Evolutionary conservation across 2,888 invertebrate species (phyloP).

Genomic region (Drosophila buzzatii): DNA sequence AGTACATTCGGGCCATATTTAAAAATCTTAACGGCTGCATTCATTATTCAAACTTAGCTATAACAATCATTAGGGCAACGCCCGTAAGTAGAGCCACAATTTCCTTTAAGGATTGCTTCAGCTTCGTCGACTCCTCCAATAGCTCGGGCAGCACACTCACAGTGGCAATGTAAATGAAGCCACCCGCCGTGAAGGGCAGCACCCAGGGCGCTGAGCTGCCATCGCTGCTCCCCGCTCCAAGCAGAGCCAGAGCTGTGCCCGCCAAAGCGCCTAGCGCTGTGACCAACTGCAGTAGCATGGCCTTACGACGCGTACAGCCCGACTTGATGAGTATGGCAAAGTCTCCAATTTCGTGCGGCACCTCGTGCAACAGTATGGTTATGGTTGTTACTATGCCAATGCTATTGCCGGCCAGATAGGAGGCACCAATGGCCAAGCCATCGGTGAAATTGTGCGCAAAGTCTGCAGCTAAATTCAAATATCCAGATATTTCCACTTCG

Average conservation of each 20-base stretch:
- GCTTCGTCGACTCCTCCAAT: conserved; percentile 93
- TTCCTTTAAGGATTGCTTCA: conserved; percentile 96
- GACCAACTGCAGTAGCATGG: conserved; percentile 96
- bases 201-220: conserved; percentile 92
- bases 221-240: conserved; percentile 89
- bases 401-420: conserved; percentile 95
- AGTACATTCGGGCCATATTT: conserved; percentile 16
- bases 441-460: conserved; percentile 99
- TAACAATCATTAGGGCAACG: conserved; percentile 97
- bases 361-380: conserved; percentile 98
- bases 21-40: neutral
- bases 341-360: conserved; percentile 99
- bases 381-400: conserved; percentile 96
- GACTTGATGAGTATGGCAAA: conserved; percentile 99
- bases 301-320: conserved; percentile 96
- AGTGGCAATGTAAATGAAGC: conserved; percentile 99
- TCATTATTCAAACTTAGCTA: conserved; percentile 88
- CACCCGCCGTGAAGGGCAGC: conserved; percentile 98
- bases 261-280: conserved; percentile 98
- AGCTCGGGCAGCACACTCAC: conserved; percentile 99
- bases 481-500: conserved; percentile 93
- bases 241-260: conserved; percentile 95
- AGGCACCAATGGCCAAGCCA: conserved; percentile 99
- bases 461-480: conserved; percentile 98
- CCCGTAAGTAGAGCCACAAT: conserved; percentile 94